A percentile compares a stretch with the other conserved stretches of the same genome.
These are phyloP conservation scores for Helarctos malayanus DNA, from an alignment of 2,797 vertebrate species.

Conservation along the genomic window DNA sequence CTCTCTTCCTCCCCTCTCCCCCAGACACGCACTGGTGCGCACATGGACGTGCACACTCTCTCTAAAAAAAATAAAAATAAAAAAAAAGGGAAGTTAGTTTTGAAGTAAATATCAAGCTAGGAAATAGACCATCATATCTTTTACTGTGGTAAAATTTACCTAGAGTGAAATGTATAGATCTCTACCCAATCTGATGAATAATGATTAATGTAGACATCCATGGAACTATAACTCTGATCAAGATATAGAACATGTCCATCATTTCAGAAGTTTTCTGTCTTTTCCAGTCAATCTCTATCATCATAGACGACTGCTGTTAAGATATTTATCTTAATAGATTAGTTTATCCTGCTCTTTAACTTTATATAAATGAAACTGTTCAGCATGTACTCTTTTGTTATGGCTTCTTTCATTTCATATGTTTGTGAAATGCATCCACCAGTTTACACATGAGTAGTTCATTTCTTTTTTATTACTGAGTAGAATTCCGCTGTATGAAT, in stretches of 20 bases:
- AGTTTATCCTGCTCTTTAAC: background rate
- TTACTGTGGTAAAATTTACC: background rate
- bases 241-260: background rate
- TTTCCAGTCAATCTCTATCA: background rate
- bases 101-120: background rate
- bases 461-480: conserved; percentile 22
- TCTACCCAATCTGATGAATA: background rate
- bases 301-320: background rate
- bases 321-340: background rate
- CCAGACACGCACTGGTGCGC: too few relatives aligned
- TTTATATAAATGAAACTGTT: background rate
- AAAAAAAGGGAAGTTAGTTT: background rate
- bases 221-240: background rate
- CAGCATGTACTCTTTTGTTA: background rate
- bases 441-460: background rate
- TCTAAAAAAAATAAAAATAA: too few relatives aligned
- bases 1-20: background rate
- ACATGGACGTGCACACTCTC: too few relatives aligned
- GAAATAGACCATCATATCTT: background rate
- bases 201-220: background rate
- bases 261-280: background rate
- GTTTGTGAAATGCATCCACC: background rate
- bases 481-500: conserved; percentile 16
- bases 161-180: background rate
- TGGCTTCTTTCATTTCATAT: conserved; percentile 8